Conservation (phyloP, 2,797 vertebrate genomes). For the Meriones psammophilus region DNA sequence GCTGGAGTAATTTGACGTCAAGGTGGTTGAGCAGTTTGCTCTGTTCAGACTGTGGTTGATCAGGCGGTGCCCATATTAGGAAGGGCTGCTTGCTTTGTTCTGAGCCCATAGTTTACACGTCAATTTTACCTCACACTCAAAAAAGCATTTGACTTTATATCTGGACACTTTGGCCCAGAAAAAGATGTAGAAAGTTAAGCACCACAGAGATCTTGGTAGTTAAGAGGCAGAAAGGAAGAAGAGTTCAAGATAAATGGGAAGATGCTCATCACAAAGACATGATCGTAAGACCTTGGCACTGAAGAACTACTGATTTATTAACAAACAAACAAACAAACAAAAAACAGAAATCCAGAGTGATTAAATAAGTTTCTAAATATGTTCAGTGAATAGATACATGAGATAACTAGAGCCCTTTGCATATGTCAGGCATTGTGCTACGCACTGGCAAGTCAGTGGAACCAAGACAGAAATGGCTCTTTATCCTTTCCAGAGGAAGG, state of each 20-base stretch:
- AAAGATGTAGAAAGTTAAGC: background rate
- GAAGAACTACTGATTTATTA: slow-evolving; percentile 31
- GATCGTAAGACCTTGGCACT: background rate
- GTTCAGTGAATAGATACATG: background rate
- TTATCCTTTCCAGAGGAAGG: background rate
- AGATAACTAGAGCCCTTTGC: background rate
- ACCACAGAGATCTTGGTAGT: background rate
- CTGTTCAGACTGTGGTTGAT: background rate
- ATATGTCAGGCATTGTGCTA: background rate
- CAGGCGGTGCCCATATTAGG: background rate
- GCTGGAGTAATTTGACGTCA: background rate
- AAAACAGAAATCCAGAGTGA: background rate
- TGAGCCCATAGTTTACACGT: background rate
- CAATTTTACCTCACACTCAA: background rate
- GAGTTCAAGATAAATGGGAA: background rate
- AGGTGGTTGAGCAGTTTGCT: background rate
- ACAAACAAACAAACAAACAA: slow-evolving; percentile 11
- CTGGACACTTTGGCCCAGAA: background rate
- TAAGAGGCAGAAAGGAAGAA: background rate
- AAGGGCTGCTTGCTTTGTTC: slow-evolving; percentile 8
- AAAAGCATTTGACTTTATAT: slow-evolving; percentile 39
- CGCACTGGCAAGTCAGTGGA: background rate
- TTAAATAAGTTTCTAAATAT: slow-evolving; percentile 12
- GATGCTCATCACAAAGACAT: background rate
- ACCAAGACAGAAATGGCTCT: background rate